phyloP scores from a whole-genome alignment of 2,113 vertebrate genomes.

The Pseudopodoces humilis region DNA sequence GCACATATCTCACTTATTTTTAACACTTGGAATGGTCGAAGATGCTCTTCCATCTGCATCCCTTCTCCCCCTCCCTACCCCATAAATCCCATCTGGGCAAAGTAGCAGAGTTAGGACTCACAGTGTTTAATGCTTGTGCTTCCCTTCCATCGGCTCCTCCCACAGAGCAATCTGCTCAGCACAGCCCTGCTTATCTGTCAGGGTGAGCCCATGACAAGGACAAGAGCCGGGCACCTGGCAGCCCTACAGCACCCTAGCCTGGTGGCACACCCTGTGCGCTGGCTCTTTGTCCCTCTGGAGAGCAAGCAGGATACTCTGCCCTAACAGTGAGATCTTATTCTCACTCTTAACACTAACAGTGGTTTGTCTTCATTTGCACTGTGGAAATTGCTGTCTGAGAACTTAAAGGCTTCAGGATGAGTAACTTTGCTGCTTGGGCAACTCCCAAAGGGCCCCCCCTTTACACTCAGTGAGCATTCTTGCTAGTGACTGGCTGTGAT shows the following conservation, averaged over 20 bases:
- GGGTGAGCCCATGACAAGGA: accelerated
- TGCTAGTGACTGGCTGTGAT: neutral
- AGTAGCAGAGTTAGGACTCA: conserved; percentile 3
- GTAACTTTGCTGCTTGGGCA: neutral
- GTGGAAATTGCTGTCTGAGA: neutral
- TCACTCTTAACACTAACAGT: neutral
- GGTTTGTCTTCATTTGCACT: neutral
- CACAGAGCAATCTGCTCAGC: neutral
- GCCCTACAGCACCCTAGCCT: neutral
- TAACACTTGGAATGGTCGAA: conserved; percentile 45
- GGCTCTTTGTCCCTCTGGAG: neutral
- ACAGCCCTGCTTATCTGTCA: neutral
- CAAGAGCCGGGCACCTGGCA: accelerated
- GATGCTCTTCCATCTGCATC: conserved; percentile 61
- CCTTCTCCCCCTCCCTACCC: conserved; percentile 19
- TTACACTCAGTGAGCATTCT: neutral
- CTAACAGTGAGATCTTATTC: neutral
- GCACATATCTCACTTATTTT: conserved; percentile 60
- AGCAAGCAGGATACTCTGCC: neutral
- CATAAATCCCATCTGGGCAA: conserved; percentile 48
- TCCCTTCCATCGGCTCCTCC: neutral
- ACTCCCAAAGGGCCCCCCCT: accelerated
- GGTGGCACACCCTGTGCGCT: neutral
- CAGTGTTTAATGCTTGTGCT: neutral
- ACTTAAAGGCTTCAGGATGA: neutral